Evolutionary conservation across 64 coral and sea anemone genomes (phyloP).

Genomic region (Pocillopora damicornis): DNA sequence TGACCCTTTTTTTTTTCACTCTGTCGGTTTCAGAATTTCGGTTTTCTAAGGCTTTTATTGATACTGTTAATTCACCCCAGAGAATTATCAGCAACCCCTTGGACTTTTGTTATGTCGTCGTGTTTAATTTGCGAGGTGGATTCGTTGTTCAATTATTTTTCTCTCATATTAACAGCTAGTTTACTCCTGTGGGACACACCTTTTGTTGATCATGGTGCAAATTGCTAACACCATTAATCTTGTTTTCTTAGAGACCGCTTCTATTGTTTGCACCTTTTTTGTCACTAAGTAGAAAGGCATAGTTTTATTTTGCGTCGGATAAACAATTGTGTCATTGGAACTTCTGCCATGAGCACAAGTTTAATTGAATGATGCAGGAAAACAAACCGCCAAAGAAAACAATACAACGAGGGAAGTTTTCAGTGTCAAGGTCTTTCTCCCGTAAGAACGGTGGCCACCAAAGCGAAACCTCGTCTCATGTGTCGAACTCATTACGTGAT

Average conservation of each 20-base stretch:
- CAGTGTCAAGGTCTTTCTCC: not conserved
- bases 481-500: not conserved
- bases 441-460: not conserved
- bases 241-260: constrained; percentile 27
- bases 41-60: no score
- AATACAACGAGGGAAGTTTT: not conserved
- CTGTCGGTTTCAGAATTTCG: no score
- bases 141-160: constrained; percentile 12
- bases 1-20: no score
- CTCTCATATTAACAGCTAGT: not conserved
- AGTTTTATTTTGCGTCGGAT: not conserved
- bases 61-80: no score
- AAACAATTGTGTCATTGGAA: not conserved
- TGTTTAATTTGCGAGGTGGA: not conserved
- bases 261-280: constrained; percentile 24
- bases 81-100: no score
- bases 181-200: not conserved
- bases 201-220: not conserved
- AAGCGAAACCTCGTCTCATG: not conserved
- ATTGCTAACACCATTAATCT: constrained; percentile 10
- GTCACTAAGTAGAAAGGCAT: constrained; percentile 19
- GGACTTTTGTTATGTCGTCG: not conserved
- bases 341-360: not conserved
- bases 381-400: not conserved
- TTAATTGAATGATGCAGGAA: not conserved